These are phyloP conservation scores for Ptilonorhynchus violaceus DNA, from an alignment of 2,113 vertebrate genomes.

Conservation along the genomic window DNA sequence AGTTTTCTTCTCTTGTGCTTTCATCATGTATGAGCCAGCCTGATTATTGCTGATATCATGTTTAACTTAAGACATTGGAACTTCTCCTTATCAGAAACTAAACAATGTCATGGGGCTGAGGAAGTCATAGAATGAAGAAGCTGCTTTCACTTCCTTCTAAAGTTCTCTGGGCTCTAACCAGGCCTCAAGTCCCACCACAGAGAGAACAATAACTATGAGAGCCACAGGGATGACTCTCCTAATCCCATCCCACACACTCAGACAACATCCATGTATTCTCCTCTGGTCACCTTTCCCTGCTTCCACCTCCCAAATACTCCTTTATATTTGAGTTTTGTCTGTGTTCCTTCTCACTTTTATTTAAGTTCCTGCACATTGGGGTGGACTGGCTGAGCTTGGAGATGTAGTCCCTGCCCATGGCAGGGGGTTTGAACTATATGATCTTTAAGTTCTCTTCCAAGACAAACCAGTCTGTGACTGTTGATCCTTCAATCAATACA, in stretches of 20 bases:
- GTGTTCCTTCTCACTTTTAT: not conserved
- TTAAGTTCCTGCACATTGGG: not conserved
- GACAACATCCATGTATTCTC: not conserved
- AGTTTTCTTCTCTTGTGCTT: not conserved
- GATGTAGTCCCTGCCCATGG: not conserved
- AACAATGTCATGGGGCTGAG: rapidly evolving
- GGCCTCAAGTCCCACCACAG: not conserved
- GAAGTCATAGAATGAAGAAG: not conserved
- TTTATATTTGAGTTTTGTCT: not conserved
- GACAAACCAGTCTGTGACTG: not conserved
- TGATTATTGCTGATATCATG: rapidly evolving
- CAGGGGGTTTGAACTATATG: not conserved
- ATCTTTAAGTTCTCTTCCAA: not conserved
- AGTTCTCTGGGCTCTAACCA: not conserved
- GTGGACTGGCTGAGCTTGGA: not conserved
- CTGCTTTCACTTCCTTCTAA: not conserved
- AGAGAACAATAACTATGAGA: not conserved
- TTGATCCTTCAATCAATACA: not conserved
- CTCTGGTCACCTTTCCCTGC: not conserved
- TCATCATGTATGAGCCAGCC: not conserved
- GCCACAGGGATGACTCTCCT: not conserved
- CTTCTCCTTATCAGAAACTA: not conserved
- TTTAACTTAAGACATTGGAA: not conserved
- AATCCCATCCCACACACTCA: rapidly evolving
- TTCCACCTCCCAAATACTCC: not conserved